Evolutionary conservation across 2,888 invertebrate genomes (phyloP), one percentile per base, ranked within the genome.

Genomic region (Mantis religiosa): DNA sequence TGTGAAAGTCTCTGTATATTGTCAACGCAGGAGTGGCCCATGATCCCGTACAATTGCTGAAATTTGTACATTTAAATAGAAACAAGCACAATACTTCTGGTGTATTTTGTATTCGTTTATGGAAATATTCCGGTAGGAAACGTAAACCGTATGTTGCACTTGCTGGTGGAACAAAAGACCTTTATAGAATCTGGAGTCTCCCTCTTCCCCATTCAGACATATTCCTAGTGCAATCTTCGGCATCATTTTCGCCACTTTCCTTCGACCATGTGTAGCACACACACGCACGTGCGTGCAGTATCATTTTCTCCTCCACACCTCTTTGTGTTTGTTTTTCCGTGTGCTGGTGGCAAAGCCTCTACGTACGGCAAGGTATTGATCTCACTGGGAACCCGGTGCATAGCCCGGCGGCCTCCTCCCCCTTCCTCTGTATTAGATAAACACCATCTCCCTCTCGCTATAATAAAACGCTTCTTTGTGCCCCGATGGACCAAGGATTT

Each of bases 371-470:
- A 4, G 20, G 88, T 88, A 88, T 88, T 88, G 88, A 88, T 88
- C 88, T 88, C 41, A 85, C 88, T 85, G 34, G 85, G 85, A 47
- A 47, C 85, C 54, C 47, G 85, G 82, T 87, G 87, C 87, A 87
- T 87, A 71, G 87, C 87, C 87, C 87, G 87, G 82, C 87, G 81
- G 82, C 14, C 34, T 28, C 88, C 88, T 84, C 54, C 88, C 88
- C 71, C 84, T 27, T 84, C 34, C 28, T 81, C 85, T 88, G 88
- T 88, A 88, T 88, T 88, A 88, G 88, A 88, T 88, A 88, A 88
- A 88, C 88, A 88, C 88, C 85, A 85, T 85, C 88, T 88, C 6
- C 54, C 54, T 71, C 25, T 20, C 54, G 54, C 54, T 25, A 71
- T 20, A 71, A 71, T 71, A 71, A 71, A 71, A 71, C 25, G 54